Evolutionary conservation across 2,113 vertebrate species (phyloP), one percentile per base, ranked within the genome.

Genomic region (Pseudolaguvia tuberculata): DNA sequence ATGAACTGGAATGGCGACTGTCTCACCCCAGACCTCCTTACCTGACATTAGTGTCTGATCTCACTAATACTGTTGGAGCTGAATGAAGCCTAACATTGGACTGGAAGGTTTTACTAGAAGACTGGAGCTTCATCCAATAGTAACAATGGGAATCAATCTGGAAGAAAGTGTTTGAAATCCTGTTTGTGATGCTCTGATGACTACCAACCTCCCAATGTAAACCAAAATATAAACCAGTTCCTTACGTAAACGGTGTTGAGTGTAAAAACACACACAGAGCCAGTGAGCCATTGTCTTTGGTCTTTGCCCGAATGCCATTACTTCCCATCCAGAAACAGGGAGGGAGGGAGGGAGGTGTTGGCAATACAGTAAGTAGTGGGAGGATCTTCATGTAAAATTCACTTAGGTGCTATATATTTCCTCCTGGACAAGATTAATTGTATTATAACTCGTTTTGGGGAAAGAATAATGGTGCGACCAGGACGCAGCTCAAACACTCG

Each of bases 361-460:
- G 48, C 63, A 79, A 77, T 84, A 85, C 63, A 79, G 77, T 84
- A 85, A 87, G 85, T 78, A 84, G 87, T 88, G 87, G 90, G 84
- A 88, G 90, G 89, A 83, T 88, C 89, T 86, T 88, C 86, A 86
- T 90, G 90, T 90, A 89, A 92, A 91, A 91, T 91, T 90, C 89
- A 90, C 90, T 92, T 91, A 89, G 85, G 86, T 90, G 88, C 88
- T 87, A 90, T 89, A 90, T 91, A 88, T 87, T 86, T 85, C 87
- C 83, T 84, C 74, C 80, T 67, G 86, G 84, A 87, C 87, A 91
- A 89, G 91, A 91, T 91, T 89, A 90, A 91, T 90, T 88, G 88
- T 82, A 58, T 88, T 90, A 86, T 90, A 90, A 91, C 89, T 88
- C 88, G 86, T 90, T 89, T 85, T 86, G 48, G 83, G 84, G 79